These are phyloP conservation scores for Smittia aterrima DNA, from an alignment of 2,888 invertebrate genomes.

Conservation along the genomic window DNA sequence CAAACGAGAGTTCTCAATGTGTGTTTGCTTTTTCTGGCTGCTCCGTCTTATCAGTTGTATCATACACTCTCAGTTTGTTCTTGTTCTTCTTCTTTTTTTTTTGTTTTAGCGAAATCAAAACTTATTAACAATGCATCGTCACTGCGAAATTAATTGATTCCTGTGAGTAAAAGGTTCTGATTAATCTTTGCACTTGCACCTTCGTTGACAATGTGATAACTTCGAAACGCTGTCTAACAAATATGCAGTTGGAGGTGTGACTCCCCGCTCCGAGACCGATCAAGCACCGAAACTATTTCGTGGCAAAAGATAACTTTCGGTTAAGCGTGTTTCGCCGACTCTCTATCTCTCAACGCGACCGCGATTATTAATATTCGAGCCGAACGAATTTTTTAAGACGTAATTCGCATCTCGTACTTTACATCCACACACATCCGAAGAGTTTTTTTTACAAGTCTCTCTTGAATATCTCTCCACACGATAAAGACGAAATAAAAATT, in stretches of 20 bases:
- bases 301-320: background rate
- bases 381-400: conserved; percentile 14
- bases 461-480: background rate
- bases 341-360: background rate
- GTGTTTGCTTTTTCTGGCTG: background rate
- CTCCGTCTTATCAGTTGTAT: background rate
- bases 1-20: background rate
- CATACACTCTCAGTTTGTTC: background rate
- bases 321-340: background rate
- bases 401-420: conserved; percentile 18
- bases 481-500: background rate
- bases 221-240: background rate
- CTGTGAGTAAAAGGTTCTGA: conserved; percentile 11
- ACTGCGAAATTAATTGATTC: background rate
- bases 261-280: background rate
- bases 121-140: background rate
- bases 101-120: conserved; percentile 9
- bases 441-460: background rate
- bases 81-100: background rate
- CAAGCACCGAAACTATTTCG: background rate
- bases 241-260: background rate
- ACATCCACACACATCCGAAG: background rate
- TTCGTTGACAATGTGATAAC: background rate
- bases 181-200: conserved; percentile 32
- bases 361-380: background rate